Conservation (phyloP, 1,140 invertebrate species). For the Tetramorium parvispinum region DNA sequence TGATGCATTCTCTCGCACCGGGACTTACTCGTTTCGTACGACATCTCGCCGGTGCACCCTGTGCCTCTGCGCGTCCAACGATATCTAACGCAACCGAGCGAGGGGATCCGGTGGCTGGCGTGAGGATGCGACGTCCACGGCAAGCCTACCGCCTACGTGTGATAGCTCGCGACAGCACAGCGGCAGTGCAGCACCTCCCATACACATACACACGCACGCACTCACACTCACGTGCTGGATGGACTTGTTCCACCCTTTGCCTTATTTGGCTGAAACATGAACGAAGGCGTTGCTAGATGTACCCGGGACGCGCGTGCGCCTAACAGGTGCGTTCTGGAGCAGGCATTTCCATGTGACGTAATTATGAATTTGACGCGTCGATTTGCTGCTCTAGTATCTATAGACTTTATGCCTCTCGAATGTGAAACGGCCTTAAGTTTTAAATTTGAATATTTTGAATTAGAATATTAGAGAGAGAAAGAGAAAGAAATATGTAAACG, state of each 20-base stretch:
- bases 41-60: slow-evolving; percentile 73
- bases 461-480: neutral
- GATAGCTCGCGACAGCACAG: slow-evolving; percentile 55
- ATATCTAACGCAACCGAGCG: slow-evolving; percentile 57
- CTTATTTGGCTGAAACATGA: slow-evolving; percentile 79
- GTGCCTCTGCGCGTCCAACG: slow-evolving; percentile 54
- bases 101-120: slow-evolving; percentile 35
- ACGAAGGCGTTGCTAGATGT: slow-evolving; percentile 34
- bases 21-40: slow-evolving; percentile 81
- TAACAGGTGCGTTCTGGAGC: slow-evolving; percentile 1
- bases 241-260: slow-evolving; percentile 79
- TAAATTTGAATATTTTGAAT: neutral
- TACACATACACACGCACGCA: neutral
- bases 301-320: neutral
- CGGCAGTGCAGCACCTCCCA: slow-evolving; percentile 34
- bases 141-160: slow-evolving; percentile 49
- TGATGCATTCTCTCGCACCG: neutral
- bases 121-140: slow-evolving; percentile 56
- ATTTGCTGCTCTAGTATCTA: neutral
- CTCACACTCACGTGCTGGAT: slow-evolving; percentile 63
- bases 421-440: neutral
- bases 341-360: neutral
- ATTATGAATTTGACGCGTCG: no score
- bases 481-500: no score
- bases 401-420: no score